Base-by-base conservation (phyloP, 2,888 invertebrate species). In the Erebia palarica region DNA sequence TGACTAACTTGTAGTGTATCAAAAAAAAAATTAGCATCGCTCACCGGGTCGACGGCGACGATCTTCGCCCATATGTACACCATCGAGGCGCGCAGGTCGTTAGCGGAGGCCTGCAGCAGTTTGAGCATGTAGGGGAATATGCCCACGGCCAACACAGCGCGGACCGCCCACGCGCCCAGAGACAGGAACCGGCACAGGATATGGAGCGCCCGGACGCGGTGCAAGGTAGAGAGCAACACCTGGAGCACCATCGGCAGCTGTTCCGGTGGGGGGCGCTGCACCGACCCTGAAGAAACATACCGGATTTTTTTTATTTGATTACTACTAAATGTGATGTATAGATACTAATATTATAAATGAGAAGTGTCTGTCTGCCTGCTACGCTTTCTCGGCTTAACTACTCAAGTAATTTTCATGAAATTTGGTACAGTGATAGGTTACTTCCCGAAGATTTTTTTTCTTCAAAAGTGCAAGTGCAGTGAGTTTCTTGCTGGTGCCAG, bases 31-130 rank as follows among this genome's bases (percentile, higher is more conserved):
- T 27, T 27, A 27, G 27, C 27, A 3, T 27, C 27, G 27, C 95
- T 95, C 83, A 97, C 98, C 86, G 96, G 96, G 87, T 99, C 99
- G 7, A 99, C 98, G 47, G 99, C 98, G 71, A 99, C 94, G 80
- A 99, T 99, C 93, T 99, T 99, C 18, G 99, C 99, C 99, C 99
- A 99, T 79, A 99, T 99, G 88, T 99, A 99, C 60, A 99, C 98
- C 79, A 99, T 95, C 73, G 98, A 95, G 9, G 98, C 97, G 71
- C 99, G 94, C 78, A 99, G 93, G 87, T 99, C 99, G 79, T 96
- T 95, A 3, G 98, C 98, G 75, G 97, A 97, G 80, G 98, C 98
- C 92, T 99, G 99, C 80, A 99, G 94, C 79, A 99, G 92, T 91
- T 99, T 99, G 69, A 99, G 94, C 80, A 99, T 99, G 90, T 99